Evolutionary conservation across 2,113 vertebrate genomes (phyloP).

Genomic region (Heteronetta atricapilla): DNA sequence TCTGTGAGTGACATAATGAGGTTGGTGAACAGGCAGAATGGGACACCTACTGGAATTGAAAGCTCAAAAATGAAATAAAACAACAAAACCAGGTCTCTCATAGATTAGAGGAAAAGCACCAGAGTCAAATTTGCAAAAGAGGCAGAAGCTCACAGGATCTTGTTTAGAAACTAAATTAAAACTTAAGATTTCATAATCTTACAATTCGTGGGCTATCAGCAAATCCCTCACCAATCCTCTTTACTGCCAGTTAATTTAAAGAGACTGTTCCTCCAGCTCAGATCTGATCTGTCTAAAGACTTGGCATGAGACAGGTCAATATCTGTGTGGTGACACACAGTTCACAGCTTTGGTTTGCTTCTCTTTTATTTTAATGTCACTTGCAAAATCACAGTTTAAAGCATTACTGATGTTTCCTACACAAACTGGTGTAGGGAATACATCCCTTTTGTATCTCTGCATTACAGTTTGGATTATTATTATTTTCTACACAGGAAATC

Average conservation of each 20-base stretch:
- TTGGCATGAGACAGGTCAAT: background rate
- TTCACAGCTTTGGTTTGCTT: background rate
- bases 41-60: background rate
- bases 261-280: background rate
- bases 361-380: background rate
- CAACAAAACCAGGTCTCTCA: background rate
- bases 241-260: background rate
- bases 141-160: background rate
- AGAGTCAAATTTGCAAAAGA: background rate
- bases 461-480: background rate
- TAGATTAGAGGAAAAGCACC: background rate
- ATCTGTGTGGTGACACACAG: rapidly evolving
- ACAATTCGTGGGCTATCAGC: background rate
- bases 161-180: background rate
- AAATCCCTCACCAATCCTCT: background rate
- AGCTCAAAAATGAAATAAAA: background rate
- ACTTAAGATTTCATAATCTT: background rate
- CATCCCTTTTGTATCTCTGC: background rate
- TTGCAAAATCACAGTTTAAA: background rate
- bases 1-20: background rate
- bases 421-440: background rate
- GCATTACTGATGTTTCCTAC: background rate
- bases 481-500: background rate
- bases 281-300: background rate
- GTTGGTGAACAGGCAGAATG: background rate